A percentile compares a stretch with the other conserved stretches of the same genome.
These are phyloP conservation scores for Syndactyla subalaris DNA, from an alignment of 2,797 vertebrate genomes.

Conservation along the genomic window DNA sequence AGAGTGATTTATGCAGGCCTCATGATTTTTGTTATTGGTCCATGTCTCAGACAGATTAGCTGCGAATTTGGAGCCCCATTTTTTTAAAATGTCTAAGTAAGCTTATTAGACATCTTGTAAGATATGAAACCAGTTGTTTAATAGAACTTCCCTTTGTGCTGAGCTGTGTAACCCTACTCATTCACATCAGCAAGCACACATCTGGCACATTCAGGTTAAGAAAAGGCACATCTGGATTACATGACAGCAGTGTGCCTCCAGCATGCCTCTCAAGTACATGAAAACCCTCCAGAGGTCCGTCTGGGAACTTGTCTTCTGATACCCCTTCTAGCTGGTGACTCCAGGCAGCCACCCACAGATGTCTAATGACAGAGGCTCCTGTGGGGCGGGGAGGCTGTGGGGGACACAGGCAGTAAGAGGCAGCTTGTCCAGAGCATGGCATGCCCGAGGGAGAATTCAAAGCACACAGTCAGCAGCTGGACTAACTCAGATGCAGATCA, in stretches of 20 bases:
- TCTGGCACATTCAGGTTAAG: not conserved
- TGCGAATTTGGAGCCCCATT: not conserved
- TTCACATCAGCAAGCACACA: not conserved
- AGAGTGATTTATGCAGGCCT: not conserved
- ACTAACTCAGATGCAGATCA: not conserved
- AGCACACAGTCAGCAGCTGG: not conserved
- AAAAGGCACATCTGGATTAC: not conserved
- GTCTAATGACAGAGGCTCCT: not conserved
- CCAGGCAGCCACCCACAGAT: not conserved
- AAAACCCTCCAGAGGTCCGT: not conserved
- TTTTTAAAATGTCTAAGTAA: not conserved
- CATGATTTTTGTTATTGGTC: not conserved
- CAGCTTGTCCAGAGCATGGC: not conserved
- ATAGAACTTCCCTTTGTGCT: not conserved
- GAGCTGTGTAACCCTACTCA: not conserved
- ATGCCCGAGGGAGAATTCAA: not conserved
- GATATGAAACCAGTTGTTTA: not conserved
- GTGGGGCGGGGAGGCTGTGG: accelerated
- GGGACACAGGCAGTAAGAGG: not conserved
- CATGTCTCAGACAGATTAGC: not conserved
- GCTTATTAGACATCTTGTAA: not conserved
- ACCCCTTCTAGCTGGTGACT: not conserved
- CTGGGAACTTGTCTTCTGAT: not conserved
- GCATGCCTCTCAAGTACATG: not conserved
- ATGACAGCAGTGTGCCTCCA: not conserved